Evolutionary conservation across 2,113 vertebrate species (phyloP), one percentile per base, ranked within the genome.

Genomic region (Tenrec ecaudatus): DNA sequence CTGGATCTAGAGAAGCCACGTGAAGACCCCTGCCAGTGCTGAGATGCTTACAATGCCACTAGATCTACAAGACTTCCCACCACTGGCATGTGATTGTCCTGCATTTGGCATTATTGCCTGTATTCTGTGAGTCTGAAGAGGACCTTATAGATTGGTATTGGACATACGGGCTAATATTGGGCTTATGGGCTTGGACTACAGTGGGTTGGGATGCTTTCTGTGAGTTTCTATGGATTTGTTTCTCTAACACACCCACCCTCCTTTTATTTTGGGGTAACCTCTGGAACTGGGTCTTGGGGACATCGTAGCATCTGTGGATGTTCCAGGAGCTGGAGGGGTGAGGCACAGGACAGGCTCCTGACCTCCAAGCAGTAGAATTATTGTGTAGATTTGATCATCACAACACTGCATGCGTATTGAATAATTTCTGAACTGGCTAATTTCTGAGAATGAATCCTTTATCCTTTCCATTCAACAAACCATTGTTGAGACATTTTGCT

Each of bases 401-500:
- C 66, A 66, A 62, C 68, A 75, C 40, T 36, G 4, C 16, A 94
- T 83, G 19, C 33, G n/a, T 84, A 27, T n/a, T 88, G 80, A 94
- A 79, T 94, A 79, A 38, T 85, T 88, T 77, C 81, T 92, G 77
- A 71, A 76, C n/a, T 78, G 89, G 20, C n/a, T 92, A 53, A 16
- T 88, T 95, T 58, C 88, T 12, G 33, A 82, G 36, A 91, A 68
- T 82, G 87, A 86, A 84, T 83, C 20, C 81, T 19, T 88, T 43
- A 66, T 89, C 71, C 53, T 89, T 96, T 92, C 14, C 33, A 75
- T 73, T 88, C 40, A 22, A 17, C 71, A 86, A 93, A 73, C 29
- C 87, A 82, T 94, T 94, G 81, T 79, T 82, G 86, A 93, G 29
- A 88, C 62, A 86, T 11, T 58, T 31, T 87, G 53, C 40, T 94